Evolutionary conservation across 2,113 vertebrate genomes (phyloP), one percentile per base, ranked within the genome.

Genomic region (Perccottus glenii): DNA sequence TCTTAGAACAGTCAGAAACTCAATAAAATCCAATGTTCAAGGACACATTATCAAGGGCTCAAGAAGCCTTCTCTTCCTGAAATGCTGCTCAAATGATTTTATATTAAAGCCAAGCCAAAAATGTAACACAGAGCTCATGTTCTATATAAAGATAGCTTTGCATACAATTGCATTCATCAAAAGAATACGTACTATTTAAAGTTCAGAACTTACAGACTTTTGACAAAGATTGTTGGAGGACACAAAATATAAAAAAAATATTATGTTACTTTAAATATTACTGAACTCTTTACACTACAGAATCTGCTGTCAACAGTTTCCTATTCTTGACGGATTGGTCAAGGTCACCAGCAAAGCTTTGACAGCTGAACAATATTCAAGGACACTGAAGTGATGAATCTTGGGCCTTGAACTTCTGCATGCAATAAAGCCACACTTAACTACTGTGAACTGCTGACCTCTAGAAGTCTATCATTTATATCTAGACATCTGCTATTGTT

Each of bases 341-440:
- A 77, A 43, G 53, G 42, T 57, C 42, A 59, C 35, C 45, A 59
- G 60, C 16, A 40, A 65, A 50, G 35, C 2, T 35, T 53, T 11
- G 33, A 14, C 11, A 33, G 51, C 27, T 53, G 5, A 33, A 11
- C 61, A 42, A 49, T 56, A 58, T 47, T 75, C 65, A 75, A 75
- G 75, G 82, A 67, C 76, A 48, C 50, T 11, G 2, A 1, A 15
- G 62, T 19, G 32, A 81, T 77, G 60, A 64, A 57, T 76, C 64
- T 3, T 44, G 32, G 59, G 11, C 52, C 67, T 78, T 83, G 73
- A 73, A 51, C 49, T 43, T 73, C 66, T 27, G 58, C 12, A 36
- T 60, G 33, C 45, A 67, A 33, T 60, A 60, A 56, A 60, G 19
- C 12, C 19, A 52, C 46, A 8, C 11, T 33, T 63, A 16, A 78